A percentile compares a stretch with the other conserved stretches of the same genome.
phyloP scores from a whole-genome alignment of 2,797 vertebrate genomes.

The Sarcophilus harrisii region DNA sequence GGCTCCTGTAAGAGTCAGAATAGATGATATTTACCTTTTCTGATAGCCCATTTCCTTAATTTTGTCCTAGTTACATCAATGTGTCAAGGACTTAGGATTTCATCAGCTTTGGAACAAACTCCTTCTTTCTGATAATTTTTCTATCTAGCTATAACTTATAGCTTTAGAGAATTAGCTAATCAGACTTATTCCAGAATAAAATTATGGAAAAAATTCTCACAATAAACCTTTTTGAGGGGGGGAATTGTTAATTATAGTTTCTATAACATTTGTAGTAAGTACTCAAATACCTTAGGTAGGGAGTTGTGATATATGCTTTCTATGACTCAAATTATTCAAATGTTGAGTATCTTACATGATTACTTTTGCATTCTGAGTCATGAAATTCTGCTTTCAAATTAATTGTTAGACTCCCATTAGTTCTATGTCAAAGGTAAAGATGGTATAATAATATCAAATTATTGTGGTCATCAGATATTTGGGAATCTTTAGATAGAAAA shows the following conservation, averaged over 20 bases:
- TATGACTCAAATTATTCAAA: neutral
- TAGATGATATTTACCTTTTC: neutral
- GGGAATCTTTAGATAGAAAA: conserved; percentile 28
- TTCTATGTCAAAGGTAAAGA: conserved; percentile 47
- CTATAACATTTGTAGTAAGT: conserved; percentile 5
- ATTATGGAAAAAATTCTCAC: neutral
- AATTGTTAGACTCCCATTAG: conserved; percentile 38
- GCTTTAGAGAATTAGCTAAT: neutral
- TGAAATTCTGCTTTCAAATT: conserved; percentile 16
- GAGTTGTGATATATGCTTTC: conserved; percentile 14
- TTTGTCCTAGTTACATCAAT: neutral
- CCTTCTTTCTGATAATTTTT: too few species aligned
- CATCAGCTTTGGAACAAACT: neutral
- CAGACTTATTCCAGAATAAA: neutral
- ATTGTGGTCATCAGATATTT: conserved; percentile 14
- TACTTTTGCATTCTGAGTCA: neutral
- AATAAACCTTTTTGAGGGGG: conserved; percentile 14
- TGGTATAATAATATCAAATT: conserved; percentile 8
- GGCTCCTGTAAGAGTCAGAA: neutral
- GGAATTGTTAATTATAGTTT: neutral
- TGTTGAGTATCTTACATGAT: neutral
- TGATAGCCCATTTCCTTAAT: neutral
- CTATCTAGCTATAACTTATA: neutral
- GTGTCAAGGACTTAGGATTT: neutral
- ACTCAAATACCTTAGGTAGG: conserved; percentile 15